A percentile compares a stretch with the other conserved stretches of the same genome.
Conservation (phyloP, 2,888 invertebrate genomes). For the Horisme vitalbata region DNA sequence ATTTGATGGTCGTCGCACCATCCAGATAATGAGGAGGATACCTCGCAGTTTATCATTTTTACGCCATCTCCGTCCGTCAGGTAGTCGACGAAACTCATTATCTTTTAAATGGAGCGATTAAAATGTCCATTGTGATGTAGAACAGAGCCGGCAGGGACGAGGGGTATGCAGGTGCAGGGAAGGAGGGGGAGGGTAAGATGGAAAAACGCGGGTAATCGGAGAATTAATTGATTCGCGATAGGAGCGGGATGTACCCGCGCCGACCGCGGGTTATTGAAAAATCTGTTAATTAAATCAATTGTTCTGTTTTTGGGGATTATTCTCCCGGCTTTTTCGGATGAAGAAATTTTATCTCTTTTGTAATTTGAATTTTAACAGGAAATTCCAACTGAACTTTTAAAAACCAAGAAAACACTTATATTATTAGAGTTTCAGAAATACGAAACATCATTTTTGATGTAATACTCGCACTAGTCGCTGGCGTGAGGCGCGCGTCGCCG, state of each 20-base stretch:
- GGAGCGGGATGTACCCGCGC: constrained; percentile 17
- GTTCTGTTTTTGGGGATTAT: constrained; percentile 15
- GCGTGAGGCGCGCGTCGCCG: no score
- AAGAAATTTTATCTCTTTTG: constrained; percentile 8
- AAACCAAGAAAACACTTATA: no score
- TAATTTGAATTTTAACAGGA: constrained; percentile 10
- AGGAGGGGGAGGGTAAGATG: constrained; percentile 28
- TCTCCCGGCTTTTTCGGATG: constrained; percentile 5
- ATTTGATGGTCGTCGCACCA: no score
- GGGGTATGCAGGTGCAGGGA: constrained; percentile 4
- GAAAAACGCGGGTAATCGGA: constrained; percentile 50
- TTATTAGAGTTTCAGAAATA: no score
- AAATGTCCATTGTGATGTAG: constrained; percentile 46
- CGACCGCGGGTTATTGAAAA: constrained; percentile 21
- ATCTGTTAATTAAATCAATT: constrained; percentile 26
- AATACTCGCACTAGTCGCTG: no score
- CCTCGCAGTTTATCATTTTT: constrained; percentile 1
- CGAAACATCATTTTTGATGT: no score
- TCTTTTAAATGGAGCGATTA: constrained; percentile 43
- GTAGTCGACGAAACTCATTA: constrained; percentile 20
- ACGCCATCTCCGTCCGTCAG: constrained; percentile 1
- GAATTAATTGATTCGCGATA: constrained; percentile 54
- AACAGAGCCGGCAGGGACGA: constrained; percentile 23
- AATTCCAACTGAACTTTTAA: constrained; percentile 1
- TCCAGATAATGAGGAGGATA: neutral